These are phyloP conservation scores for Rosalia funebris DNA, from an alignment of 2,888 invertebrate genomes.

Conservation along the genomic window DNA sequence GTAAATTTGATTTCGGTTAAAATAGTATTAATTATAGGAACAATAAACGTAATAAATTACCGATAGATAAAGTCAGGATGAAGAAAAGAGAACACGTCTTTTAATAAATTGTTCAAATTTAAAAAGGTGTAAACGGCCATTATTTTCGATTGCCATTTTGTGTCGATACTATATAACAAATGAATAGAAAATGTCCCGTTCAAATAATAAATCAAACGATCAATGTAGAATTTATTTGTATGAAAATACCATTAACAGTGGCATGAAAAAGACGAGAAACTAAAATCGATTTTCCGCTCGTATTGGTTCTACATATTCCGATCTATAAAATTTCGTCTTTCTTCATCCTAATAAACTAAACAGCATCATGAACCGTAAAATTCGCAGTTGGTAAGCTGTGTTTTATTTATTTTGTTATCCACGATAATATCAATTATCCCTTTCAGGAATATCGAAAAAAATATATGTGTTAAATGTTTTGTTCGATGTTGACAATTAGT, in stretches of 20 bases:
- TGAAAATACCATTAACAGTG: slow-evolving; percentile 1
- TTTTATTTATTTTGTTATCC: slow-evolving; percentile 11
- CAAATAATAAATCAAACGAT: not conserved
- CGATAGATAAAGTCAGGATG: no score
- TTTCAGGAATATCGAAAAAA: slow-evolving; percentile 6
- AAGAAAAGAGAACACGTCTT: no score
- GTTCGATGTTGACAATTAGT: no score
- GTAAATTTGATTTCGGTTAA: no score
- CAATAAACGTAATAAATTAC: no score
- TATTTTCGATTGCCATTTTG: no score
- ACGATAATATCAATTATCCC: not conserved
- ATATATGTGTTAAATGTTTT: slow-evolving; percentile 1
- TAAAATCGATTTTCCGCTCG: not conserved
- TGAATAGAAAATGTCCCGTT: no score
- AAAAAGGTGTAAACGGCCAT: no score
- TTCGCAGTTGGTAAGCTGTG: slow-evolving; percentile 2
- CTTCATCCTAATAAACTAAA: not conserved
- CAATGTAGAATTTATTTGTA: not conserved
- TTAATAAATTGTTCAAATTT: no score
- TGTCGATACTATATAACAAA: no score
- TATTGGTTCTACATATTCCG: not conserved
- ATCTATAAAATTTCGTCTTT: slow-evolving; percentile 7
- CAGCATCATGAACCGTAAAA: not conserved
- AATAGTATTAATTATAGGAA: no score
- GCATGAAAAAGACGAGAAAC: not conserved